Percentiles rank a stretch among this genome's conserved stretches.
phyloP scores from a whole-genome alignment of 2,797 vertebrate genomes.

The Bradypodion pumilum region DNA sequence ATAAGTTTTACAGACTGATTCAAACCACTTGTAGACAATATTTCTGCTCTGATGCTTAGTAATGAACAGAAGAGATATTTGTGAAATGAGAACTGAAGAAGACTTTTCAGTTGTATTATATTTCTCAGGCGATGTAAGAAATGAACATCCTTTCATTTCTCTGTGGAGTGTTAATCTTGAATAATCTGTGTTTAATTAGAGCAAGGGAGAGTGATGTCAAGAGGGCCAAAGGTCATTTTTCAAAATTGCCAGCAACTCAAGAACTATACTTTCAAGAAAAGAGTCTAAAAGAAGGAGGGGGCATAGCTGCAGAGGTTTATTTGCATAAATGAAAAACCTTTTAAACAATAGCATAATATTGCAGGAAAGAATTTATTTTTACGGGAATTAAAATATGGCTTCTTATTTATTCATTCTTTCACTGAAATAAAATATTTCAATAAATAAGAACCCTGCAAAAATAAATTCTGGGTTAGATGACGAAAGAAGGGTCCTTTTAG shows the following conservation, averaged over 20 bases:
- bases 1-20: not conserved
- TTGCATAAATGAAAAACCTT: too few species aligned
- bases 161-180: not conserved
- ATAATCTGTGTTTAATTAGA: not conserved
- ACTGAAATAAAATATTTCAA: not conserved
- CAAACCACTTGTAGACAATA: not conserved
- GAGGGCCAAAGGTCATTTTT: not conserved
- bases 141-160: not conserved
- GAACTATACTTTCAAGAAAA: not conserved
- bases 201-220: too few species aligned
- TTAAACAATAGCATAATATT: too few species aligned
- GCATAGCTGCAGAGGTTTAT: too few species aligned
- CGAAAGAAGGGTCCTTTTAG: too few species aligned
- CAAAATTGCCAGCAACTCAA: not conserved
- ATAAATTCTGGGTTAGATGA: not conserved
- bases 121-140: not conserved
- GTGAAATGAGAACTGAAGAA: not conserved
- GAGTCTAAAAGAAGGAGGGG: too few species aligned
- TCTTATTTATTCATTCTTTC: too few species aligned
- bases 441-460: not conserved
- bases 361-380: not conserved
- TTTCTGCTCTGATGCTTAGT: not conserved
- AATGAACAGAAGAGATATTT: not conserved
- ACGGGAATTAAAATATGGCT: not conserved
- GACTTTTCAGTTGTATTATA: not conserved